Evolutionary conservation across 2,797 vertebrate species (phyloP).

Genomic region (Gymnothorax reevesii): DNA sequence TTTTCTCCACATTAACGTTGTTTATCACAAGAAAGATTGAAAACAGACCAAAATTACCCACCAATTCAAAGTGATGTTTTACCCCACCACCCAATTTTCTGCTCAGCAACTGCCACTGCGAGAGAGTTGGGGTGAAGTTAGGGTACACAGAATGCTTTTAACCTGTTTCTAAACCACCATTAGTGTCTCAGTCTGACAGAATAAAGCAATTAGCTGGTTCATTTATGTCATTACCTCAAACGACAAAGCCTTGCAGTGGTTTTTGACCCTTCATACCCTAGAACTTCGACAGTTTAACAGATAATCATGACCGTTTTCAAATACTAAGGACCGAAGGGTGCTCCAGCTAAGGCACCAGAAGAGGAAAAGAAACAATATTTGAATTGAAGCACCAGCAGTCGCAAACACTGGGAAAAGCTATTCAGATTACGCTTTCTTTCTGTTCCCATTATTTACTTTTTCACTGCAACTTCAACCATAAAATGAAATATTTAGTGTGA

Average conservation of each 20-base stretch:
- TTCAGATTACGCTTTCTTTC: neutral
- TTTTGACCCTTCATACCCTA: neutral
- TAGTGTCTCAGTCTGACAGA: neutral
- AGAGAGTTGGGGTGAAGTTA: neutral
- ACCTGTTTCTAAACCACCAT: neutral
- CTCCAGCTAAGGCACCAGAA: neutral
- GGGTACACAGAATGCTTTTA: neutral
- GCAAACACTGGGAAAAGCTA: neutral
- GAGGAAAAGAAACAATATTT: neutral
- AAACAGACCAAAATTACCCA: no score
- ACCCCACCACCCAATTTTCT: no score
- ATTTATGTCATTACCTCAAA: neutral
- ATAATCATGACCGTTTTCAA: neutral
- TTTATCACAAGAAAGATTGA: no score
- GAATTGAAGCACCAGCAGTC: neutral
- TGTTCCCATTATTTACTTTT: neutral
- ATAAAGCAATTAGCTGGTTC: neutral
- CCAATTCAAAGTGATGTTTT: no score
- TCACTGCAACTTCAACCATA: no score
- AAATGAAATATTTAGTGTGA: no score
- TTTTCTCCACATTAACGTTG: no score
- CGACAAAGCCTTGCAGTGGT: neutral
- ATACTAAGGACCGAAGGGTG: neutral
- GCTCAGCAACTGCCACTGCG: no score
- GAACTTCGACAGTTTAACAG: neutral